Evolutionary conservation across 2,888 invertebrate species (phyloP).

Genomic region (Tinea semifulvella): DNA sequence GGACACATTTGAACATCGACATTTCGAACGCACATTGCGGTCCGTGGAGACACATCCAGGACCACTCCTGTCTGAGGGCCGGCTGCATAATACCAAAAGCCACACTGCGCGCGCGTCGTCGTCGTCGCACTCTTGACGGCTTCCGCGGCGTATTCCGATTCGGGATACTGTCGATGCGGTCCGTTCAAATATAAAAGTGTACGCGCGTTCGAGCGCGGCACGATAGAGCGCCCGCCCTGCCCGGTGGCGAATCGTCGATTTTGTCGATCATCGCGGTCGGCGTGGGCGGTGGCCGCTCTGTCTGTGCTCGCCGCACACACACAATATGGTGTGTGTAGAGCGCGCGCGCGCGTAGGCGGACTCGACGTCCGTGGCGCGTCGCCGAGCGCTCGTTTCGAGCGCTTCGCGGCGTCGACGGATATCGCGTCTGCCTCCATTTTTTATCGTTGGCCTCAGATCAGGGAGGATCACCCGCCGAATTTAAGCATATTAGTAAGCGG

Average conservation of each 20-base stretch:
- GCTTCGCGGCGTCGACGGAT: slow-evolving; percentile 22
- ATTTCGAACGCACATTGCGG: slow-evolving; percentile 70
- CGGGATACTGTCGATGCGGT: too few relatives aligned
- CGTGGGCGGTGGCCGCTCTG: too few relatives aligned
- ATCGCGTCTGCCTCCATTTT: slow-evolving; percentile 25
- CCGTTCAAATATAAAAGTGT: too few relatives aligned
- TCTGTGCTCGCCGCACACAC: too few relatives aligned
- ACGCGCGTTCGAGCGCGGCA: too few relatives aligned
- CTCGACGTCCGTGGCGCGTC: neutral
- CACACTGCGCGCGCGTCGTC: neutral
- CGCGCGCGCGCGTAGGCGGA: too few relatives aligned
- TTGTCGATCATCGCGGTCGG: too few relatives aligned
- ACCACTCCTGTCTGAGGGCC: slow-evolving; percentile 60
- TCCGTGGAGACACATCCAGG: slow-evolving; percentile 49
- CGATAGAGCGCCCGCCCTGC: too few relatives aligned
- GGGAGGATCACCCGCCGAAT: slow-evolving; percentile 55
- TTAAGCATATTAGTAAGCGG: slow-evolving; percentile 76
- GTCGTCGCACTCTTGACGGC: neutral
- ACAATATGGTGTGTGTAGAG: too few relatives aligned
- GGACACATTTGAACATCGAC: slow-evolving; percentile 68
- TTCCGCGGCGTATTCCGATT: neutral
- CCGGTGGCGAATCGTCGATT: too few relatives aligned
- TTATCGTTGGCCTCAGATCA: slow-evolving; percentile 44
- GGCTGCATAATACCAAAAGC: slow-evolving; percentile 26
- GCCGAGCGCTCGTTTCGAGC: slow-evolving; percentile 26